A percentile compares a stretch with the other conserved stretches of the same genome.
Evolutionary conservation across 2,888 invertebrate species (phyloP).

Genomic region (Chesias legatella): DNA sequence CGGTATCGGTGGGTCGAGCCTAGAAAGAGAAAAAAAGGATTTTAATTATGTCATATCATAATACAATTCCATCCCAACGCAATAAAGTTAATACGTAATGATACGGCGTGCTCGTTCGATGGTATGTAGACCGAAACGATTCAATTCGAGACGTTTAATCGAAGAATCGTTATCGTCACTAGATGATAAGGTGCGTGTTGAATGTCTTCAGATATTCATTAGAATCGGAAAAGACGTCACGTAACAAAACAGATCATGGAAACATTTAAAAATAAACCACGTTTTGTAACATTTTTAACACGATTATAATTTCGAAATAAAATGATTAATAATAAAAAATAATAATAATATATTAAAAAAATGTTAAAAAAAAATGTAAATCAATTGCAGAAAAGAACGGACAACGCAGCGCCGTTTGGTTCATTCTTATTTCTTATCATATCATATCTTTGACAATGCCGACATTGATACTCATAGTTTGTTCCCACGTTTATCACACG

Average conservation of each 20-base stretch:
- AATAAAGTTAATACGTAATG: constrained; percentile 7
- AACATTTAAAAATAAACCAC: too few relatives aligned
- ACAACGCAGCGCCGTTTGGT: too few relatives aligned
- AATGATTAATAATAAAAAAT: too few relatives aligned
- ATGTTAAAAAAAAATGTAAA: too few relatives aligned
- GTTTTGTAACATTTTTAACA: too few relatives aligned
- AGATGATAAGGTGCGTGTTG: constrained; percentile 41
- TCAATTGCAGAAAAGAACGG: too few relatives aligned
- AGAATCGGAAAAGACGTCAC: not conserved
- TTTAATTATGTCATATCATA: constrained; percentile 1
- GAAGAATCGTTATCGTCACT: constrained; percentile 48
- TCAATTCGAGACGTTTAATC: constrained; percentile 54
- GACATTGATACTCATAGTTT: constrained; percentile 1
- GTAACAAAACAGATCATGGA: not conserved
- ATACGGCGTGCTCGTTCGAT: constrained; percentile 36
- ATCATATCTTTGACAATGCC: constrained; percentile 2
- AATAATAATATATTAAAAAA: too few relatives aligned
- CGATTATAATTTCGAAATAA: too few relatives aligned
- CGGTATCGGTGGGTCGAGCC: constrained; percentile 86
- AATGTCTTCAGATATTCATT: not conserved
- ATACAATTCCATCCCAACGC: not conserved
- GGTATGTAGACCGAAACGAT: constrained; percentile 45
- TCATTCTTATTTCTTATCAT: not conserved
- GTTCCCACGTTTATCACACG: constrained; percentile 37
- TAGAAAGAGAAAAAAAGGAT: constrained; percentile 59